Evolutionary conservation across 1,140 invertebrate species (phyloP).

Genomic region (Bradysia coprophila): DNA sequence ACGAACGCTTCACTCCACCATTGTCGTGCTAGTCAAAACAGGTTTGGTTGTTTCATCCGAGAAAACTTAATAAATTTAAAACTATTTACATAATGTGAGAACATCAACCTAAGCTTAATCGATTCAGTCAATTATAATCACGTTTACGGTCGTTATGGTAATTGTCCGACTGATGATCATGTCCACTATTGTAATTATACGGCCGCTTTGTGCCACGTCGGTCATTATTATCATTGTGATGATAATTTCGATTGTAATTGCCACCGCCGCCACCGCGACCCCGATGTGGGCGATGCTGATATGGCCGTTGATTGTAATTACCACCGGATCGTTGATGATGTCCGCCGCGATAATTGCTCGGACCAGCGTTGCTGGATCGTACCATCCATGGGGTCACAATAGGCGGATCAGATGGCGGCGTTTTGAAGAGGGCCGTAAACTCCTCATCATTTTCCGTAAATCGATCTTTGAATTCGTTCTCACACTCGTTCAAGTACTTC

Average conservation of each 20-base stretch:
- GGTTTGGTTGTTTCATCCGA: no score
- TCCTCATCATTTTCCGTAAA: conserved; percentile 30
- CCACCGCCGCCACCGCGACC: conserved; percentile 2
- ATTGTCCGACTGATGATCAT: not conserved
- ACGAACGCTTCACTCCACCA: no score
- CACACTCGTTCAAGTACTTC: conserved; percentile 28
- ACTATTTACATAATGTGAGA: no score
- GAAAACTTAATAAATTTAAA: no score
- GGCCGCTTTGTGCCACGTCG: not conserved
- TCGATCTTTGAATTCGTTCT: conserved; percentile 29
- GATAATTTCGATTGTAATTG: not conserved
- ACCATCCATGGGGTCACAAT: conserved; percentile 30
- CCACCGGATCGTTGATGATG: not conserved
- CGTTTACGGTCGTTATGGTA: not conserved
- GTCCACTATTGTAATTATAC: not conserved
- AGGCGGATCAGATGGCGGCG: conserved; percentile 23
- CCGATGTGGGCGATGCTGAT: not conserved
- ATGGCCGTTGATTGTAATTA: not conserved
- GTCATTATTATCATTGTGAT: conserved; percentile 3
- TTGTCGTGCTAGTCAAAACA: no score
- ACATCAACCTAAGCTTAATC: no score
- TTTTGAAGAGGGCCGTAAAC: conserved; percentile 24
- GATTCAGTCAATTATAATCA: no score
- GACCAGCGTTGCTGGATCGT: conserved; percentile 8
- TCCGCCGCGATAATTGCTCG: not conserved